Base-by-base conservation (phyloP, 1,140 invertebrate genomes). In the Meloidogyne floridensis region DNA sequence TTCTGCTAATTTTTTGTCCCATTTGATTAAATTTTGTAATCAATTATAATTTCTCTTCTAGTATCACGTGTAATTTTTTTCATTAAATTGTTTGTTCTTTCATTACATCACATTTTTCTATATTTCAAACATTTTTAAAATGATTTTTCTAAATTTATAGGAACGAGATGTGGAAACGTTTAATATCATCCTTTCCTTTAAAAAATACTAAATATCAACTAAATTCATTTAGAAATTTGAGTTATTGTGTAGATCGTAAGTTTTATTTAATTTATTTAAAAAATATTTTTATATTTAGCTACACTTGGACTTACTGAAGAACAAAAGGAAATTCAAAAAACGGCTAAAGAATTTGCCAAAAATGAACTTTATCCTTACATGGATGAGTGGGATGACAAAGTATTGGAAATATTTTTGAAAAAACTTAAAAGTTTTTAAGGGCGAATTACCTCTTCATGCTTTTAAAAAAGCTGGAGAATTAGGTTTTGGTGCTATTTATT, bases 401-500 rank as follows among this genome's bases (percentile, higher is more conserved):
- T 92, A 82, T 32, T 53, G 81, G 18, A 54, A 11, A 81, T 69
- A 71, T 77, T 81, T 77, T 32, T n/a, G 6, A n/a, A 20, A 72
- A 18, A 69, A 13, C 15, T 71, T 70, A 53, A 13, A 59, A 82
- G 54, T 11, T 81, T 81, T 86, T 20, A 75, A 92, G 90, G 91
- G 91, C 84, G 86, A 87, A 43, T 90, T 92, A 54, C 91, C 91
- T 10, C 82, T 90, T 47, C 91, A 91, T 78, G 88, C 88, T 20
- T 70, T 92, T 80, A 86, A 85, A 65, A 89, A 91, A 76, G 91
- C 92, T 43, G 93, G 92, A 18, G 85, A 90, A 75, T 86, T 93
- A 7, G 93, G 93, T 18, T 93, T 93, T 90, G 93, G 92, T 43
- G 93, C 92, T 15, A 91, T 93, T 70, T 93, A 93, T 87, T 91